Base-by-base conservation (phyloP, 2,888 invertebrate genomes). In the Athalia rosae region DNA sequence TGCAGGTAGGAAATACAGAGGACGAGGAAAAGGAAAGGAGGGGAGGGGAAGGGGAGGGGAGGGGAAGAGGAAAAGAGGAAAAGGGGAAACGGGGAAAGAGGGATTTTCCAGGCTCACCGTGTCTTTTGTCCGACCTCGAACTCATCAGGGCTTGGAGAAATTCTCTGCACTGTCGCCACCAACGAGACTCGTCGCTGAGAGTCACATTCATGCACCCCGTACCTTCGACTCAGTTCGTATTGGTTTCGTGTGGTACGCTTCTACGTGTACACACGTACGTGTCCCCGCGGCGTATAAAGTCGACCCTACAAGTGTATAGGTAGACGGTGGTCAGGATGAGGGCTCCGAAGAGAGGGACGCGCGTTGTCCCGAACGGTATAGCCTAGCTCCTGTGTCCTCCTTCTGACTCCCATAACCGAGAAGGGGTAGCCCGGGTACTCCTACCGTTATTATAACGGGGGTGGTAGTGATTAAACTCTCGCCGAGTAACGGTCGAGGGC, bases 381-480 rank as follows among this genome's bases (percentile, higher is more conserved):
- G n/a, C n/a, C n/a, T n/a, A 62, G 62, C 41, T 62, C 28, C 43
- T 62, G 43, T n/a, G 47, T 64, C 8, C 47, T 45, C 13, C 53
- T 7, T 4, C 15, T 61, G 15, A 15, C 61, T 48, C 50, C 66
- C 48, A 9, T 50, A 67, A 67, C 41, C 66, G 28, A 28, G 28
- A 67, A 50, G 58, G 58, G 71, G n/a, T 13, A 45, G 41, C 53
- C 53, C 53, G 50, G 48, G 67, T 50, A 53, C 71, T 58, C 71
- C 71, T 58, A 13, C 61, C 74, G 56, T 74, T 74, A 74, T 74
- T 74, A 74, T n/a, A n/a, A n/a, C 74, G 74, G 74, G 74, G 62
- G 9, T 62, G 74, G 74, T 59, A 62, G 62, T 74, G 74, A 74
- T 74, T 74, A 74, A 74, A 74, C 74, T 74, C 74, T 74, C 74